These are phyloP conservation scores for Noctilio leporinus DNA, from an alignment of 2,113 vertebrate genomes.

Conservation along the genomic window DNA sequence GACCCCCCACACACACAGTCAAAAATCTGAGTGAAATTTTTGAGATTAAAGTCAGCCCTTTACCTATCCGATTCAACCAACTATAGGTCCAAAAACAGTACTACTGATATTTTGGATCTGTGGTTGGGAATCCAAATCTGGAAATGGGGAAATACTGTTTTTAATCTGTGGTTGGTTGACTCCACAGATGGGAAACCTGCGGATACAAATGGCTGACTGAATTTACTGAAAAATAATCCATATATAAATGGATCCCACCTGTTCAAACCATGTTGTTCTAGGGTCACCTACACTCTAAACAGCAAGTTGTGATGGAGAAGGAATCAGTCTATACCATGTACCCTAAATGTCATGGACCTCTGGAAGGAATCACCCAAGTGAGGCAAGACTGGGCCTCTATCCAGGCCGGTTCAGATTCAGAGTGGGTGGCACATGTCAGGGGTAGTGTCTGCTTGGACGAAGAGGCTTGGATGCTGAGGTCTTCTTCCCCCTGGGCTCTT, in stretches of 20 bases:
- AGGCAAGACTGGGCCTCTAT: fast-evolving
- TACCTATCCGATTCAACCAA: background rate
- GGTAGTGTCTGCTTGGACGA: background rate
- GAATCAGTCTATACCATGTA: background rate
- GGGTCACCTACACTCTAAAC: background rate
- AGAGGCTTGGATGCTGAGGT: background rate
- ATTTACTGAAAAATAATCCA: background rate
- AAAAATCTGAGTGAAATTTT: background rate
- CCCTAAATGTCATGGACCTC: no score
- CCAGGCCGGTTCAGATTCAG: no score
- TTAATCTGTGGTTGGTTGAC: background rate
- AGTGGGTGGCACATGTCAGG: no score
- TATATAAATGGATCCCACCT: background rate
- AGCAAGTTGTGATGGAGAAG: background rate
- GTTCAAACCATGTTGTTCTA: background rate
- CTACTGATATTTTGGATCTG: background rate
- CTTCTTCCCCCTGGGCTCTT: background rate
- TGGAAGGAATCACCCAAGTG: background rate
- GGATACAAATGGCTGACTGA: background rate
- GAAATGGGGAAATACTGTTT: background rate
- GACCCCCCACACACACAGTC: background rate
- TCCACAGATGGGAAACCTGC: no score
- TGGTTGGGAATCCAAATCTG: background rate
- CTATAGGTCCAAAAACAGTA: background rate
- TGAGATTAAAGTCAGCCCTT: background rate